phyloP scores from a whole-genome alignment of 2,888 invertebrate species.

The Callyntrura sp. region DNA sequence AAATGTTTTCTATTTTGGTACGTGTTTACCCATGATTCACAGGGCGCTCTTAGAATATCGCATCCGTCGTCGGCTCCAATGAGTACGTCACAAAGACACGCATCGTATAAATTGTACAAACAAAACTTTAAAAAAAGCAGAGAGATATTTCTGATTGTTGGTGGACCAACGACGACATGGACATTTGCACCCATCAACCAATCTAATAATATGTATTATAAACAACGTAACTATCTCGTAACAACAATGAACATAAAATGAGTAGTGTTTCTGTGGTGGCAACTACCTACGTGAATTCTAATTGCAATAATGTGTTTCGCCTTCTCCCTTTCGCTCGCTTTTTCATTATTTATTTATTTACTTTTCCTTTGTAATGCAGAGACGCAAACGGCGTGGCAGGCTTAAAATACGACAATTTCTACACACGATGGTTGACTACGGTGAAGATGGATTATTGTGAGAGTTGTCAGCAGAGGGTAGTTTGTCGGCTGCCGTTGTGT shows the following conservation, averaged over 20 bases:
- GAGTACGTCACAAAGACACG: background rate
- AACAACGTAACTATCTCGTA: conserved; percentile 6
- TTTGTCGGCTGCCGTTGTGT: background rate
- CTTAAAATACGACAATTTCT: no score
- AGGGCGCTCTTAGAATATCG: background rate
- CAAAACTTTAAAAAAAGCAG: conserved; percentile 49
- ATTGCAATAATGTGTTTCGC: background rate
- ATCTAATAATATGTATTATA: background rate
- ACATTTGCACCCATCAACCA: background rate
- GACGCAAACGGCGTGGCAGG: background rate
- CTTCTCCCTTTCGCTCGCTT: conserved; percentile 1
- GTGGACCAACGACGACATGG: background rate
- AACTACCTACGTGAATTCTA: background rate
- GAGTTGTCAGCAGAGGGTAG: background rate
- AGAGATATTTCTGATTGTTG: conserved; percentile 7
- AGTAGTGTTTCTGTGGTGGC: background rate
- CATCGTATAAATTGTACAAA: conserved; percentile 46
- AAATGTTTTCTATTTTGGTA: conserved; percentile 1
- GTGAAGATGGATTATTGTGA: background rate
- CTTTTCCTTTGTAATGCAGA: background rate
- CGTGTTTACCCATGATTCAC: background rate
- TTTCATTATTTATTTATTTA: background rate
- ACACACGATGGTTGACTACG: no score
- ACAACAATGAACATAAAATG: background rate
- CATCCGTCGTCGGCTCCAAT: background rate